Conservation (phyloP, 2,888 invertebrate species). For the Zeuzera pyrina region DNA sequence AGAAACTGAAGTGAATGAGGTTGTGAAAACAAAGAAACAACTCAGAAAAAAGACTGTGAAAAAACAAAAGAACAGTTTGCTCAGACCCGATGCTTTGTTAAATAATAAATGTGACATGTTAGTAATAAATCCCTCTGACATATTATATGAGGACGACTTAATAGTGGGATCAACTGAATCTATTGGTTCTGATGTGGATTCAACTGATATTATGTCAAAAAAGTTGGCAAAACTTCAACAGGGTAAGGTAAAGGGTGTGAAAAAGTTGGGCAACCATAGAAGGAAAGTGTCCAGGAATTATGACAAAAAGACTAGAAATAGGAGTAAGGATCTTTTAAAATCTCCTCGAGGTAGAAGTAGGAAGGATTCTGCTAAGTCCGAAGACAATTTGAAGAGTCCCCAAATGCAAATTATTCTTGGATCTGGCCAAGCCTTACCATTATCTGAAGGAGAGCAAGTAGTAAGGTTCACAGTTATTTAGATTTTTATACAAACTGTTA, state of each 20-base stretch:
- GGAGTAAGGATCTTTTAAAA: constrained; percentile 39
- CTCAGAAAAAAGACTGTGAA: constrained; percentile 32
- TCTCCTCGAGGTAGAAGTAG: constrained; percentile 42
- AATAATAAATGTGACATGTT: constrained; percentile 15
- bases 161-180: constrained; percentile 50
- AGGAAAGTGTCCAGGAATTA: constrained; percentile 48
- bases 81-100: constrained; percentile 26
- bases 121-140: constrained; percentile 36
- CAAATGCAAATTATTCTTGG: constrained; percentile 67
- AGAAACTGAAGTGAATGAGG: constrained; percentile 68
- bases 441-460: constrained; percentile 75
- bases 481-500: too few relatives aligned
- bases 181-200: constrained; percentile 39
- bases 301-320: constrained; percentile 35
- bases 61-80: constrained; percentile 27
- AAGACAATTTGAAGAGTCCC: constrained; percentile 50
- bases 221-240: constrained; percentile 33
- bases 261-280: constrained; percentile 56
- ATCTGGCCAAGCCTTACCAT: constrained; percentile 66
- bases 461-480: constrained; percentile 33
- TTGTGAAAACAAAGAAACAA: constrained; percentile 33
- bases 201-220: constrained; percentile 31
- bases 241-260: constrained; percentile 34
- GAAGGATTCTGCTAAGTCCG: constrained; percentile 47
- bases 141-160: constrained; percentile 54